Evolutionary conservation across 2,797 vertebrate genomes (phyloP).

Genomic region (Paratrypauchen microcephalus): DNA sequence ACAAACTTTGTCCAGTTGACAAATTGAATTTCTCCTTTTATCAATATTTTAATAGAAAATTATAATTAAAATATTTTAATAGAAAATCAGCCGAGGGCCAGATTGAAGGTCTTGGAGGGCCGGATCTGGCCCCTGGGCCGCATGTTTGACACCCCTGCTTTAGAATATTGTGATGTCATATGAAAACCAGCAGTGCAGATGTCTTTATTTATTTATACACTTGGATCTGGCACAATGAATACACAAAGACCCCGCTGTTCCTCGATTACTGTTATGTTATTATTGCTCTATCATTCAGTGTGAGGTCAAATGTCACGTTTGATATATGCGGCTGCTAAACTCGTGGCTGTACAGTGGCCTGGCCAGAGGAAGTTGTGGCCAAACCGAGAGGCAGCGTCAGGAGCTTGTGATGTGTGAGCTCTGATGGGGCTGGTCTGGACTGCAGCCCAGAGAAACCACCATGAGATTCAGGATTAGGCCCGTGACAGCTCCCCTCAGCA

Average conservation of each 20-base stretch:
- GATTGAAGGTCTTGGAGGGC: no score
- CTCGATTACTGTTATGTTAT: neutral
- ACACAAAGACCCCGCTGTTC: neutral
- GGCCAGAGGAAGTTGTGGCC: constrained; percentile 59
- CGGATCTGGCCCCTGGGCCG: no score
- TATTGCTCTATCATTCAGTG: neutral
- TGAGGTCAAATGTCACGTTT: constrained; percentile 5
- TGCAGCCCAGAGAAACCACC: constrained; percentile 50
- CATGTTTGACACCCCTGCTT: no score
- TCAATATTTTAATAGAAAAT: no score
- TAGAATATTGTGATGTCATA: no score
- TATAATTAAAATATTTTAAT: no score
- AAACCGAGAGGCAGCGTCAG: constrained; percentile 25
- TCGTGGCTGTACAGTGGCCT: constrained; percentile 21
- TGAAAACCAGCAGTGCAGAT: no score
- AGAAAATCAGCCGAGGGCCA: no score
- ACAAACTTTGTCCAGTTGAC: no score
- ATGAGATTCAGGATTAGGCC: constrained; percentile 30
- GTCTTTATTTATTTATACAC: neutral
- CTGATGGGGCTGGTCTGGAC: constrained; percentile 51
- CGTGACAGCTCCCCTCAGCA: constrained; percentile 55
- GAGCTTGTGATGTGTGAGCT: constrained; percentile 32
- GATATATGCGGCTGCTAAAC: constrained; percentile 23
- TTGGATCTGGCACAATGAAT: neutral
- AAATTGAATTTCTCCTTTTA: no score